Base-by-base conservation (phyloP, 1,140 invertebrate genomes). In the Lordiphosa mommai region DNA sequence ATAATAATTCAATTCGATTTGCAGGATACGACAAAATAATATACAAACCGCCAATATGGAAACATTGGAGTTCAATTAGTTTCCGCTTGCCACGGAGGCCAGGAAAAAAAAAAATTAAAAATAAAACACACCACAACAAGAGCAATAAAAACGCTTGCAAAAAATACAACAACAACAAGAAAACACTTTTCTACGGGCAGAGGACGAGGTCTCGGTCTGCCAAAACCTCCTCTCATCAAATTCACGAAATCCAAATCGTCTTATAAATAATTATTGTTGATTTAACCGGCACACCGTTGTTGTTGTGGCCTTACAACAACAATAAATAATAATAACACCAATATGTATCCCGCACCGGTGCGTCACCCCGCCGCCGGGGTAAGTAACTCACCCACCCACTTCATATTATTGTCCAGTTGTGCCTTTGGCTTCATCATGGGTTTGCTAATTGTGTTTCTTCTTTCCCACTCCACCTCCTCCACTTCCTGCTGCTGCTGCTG, bases 321-420 rank as follows among this genome's bases (percentile, higher is more conserved):
- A 32, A 67, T 51, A 36, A 57, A 61, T 38, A 55, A 59, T 53
- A 74, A 59, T 30, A 61, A 58, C 37, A 60, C 61, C 76, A 82
- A 85, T 63, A 88, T 88, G 86, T 88, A 88, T 87, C 86, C 86
- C 73, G 71, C 80, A 88, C 86, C 86, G 86, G 86, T 88, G 80
- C 86, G 86, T 86, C 86, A 88, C 70, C 86, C 86, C 60, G 86
- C 86, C 61, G 86, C 86, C 60, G 86, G 86, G 86, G 86, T 88
- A 88, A 88, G 86, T 88, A 57, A 50, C 17, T 9, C 61, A 60
- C 34, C 38, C 49, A 49, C 55, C 48, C 47, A 57, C 10, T 6
- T 6, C 16, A 47, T 29, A 10, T 16, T 30, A 2, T 16, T 36
- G 23, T 33, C 40, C 52, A 44, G 29, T 32, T 32, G 44, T 41